A percentile compares a stretch with the other conserved stretches of the same genome.
Conservation (phyloP, 1,140 invertebrate genomes). For the Brachionus paranguensis region DNA sequence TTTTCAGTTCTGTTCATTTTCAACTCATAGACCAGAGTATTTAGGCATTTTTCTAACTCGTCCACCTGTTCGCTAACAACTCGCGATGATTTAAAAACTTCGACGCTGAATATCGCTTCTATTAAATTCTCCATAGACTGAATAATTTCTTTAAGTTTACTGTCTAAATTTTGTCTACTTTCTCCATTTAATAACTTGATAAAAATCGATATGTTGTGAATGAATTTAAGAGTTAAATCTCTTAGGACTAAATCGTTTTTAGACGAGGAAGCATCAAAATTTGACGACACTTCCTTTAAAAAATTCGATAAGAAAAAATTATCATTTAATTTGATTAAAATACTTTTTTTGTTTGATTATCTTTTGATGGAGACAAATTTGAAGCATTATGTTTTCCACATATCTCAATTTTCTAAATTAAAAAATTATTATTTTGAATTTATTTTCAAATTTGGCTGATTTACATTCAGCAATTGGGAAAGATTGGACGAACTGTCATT, state of each 20-base stretch:
- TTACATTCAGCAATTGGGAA: neutral
- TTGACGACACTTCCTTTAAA: neutral
- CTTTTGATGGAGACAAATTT: neutral
- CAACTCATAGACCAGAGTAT: conserved; percentile 12
- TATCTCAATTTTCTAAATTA: neutral
- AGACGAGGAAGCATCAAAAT: neutral
- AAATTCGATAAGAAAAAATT: neutral
- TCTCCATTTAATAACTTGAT: conserved; percentile 5
- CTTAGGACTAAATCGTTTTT: neutral
- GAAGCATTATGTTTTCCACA: neutral
- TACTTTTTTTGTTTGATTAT: neutral
- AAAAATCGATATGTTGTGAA: conserved; percentile 24
- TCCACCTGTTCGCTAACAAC: conserved; percentile 1
- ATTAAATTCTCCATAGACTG: conserved; percentile 19
- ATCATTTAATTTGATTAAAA: neutral
- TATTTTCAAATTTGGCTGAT: neutral
- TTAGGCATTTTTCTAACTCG: conserved; percentile 4
- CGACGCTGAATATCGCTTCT: neutral
- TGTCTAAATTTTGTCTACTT: neutral
- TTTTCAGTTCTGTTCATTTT: conserved; percentile 33
- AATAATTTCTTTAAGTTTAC: conserved; percentile 23
- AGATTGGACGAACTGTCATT: neutral
- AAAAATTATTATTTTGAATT: neutral
- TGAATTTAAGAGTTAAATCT: conserved; percentile 33
- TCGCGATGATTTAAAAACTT: neutral